A percentile compares a stretch with the other conserved stretches of the same genome.
Evolutionary conservation across 2,113 vertebrate species (phyloP).

Genomic region (Rhinoptilus africanus): DNA sequence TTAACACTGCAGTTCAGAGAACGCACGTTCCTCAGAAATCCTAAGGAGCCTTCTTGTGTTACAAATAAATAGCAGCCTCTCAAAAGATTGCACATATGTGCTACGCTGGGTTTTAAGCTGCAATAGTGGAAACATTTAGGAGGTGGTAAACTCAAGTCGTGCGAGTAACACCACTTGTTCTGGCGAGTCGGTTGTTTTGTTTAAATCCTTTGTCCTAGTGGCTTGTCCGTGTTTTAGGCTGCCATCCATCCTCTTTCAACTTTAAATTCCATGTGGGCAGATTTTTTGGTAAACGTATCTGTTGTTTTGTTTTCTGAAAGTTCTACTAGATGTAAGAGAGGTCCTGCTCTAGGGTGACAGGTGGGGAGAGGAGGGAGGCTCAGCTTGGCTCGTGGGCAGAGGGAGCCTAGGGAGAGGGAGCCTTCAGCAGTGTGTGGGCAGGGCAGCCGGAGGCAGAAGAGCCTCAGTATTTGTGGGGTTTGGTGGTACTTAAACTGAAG

Average conservation of each 20-base stretch:
- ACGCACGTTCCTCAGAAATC: background rate
- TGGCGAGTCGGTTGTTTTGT: background rate
- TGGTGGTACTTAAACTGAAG: background rate
- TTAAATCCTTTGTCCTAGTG: background rate
- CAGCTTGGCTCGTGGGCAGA: background rate
- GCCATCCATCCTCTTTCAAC: background rate
- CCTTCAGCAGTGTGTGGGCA: background rate
- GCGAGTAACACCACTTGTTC: background rate
- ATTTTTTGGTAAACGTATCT: background rate
- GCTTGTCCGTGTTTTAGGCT: background rate
- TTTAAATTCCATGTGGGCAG: background rate
- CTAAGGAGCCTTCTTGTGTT: background rate
- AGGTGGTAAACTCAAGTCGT: background rate
- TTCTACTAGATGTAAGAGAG: background rate
- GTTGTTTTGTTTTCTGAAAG: background rate
- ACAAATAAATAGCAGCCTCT: background rate
- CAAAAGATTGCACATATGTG: rapidly evolving
- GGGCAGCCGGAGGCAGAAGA: background rate
- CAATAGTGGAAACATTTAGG: background rate
- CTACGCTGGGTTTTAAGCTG: background rate
- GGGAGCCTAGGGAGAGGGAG: background rate
- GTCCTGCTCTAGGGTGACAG: rapidly evolving
- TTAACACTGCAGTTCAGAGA: background rate
- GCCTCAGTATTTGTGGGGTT: background rate
- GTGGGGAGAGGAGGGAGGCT: background rate